Base-by-base conservation (phyloP, 2,797 vertebrate species). In the Acipenser oxyrinchus region DNA sequence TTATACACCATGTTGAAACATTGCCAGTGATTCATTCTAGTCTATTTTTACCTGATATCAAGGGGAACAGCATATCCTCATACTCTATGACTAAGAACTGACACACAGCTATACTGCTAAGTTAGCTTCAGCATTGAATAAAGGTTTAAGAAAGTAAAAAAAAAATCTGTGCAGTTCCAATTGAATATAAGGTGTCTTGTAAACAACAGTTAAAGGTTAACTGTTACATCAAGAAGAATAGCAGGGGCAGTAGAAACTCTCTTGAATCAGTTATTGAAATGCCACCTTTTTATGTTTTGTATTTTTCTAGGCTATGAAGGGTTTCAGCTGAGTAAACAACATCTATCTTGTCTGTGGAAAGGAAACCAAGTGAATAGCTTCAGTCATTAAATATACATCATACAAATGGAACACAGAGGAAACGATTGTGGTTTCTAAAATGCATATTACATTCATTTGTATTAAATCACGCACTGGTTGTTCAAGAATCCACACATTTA, bases 241-340 rank as follows among this genome's bases (percentile, higher is more conserved):
- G 73, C 85, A 84, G 86, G 85, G 81, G 76, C 85, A 73, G 79
- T 68, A 72, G 77, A 79, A 81, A 87, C 83, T 77, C 75, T 79
- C 77, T 82, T 73, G 74, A 81, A 83, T 85, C 84, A 86, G 86
- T 88, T 85, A 86, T 73, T 78, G 71, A 79, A 87, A 83, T 85
- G 86, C 82, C 81, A 80, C 76, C 77, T 86, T 83, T 76, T 84
- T 79, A 79, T 82, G 80, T 73, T 72, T 78, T 71, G 74, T 77
- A 80, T 74, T 69, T 80, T 83, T 84, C 37, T 37, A 37, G 37
- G 5, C 65, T 83, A 83, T 84, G 80, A 81, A 83, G 81, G 80
- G 78, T 75, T 80, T 79, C 81, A 79, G 75, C 73, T 77, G 76
- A 81, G 83, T 85, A 88, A 87, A 88, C 86, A 86, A 83, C 62